Conservation (phyloP, 2,113 vertebrate species). For the Zootoca vivipara region DNA sequence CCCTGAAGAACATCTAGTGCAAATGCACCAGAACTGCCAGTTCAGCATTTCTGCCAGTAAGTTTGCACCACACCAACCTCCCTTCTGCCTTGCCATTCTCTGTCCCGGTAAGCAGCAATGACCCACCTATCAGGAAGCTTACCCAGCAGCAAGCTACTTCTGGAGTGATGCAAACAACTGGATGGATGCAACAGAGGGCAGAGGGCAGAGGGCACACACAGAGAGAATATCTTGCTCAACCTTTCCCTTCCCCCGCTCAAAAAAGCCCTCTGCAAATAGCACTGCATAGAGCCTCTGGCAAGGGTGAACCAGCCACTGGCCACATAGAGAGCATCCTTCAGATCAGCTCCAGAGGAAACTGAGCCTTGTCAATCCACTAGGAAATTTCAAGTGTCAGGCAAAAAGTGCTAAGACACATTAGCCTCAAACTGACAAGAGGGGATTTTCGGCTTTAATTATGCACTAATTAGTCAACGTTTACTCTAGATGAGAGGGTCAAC, state of each 20-base stretch:
- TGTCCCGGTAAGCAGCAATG: too few species aligned
- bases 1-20: too few species aligned
- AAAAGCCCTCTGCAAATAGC: not conserved
- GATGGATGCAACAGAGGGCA: not conserved
- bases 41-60: too few species aligned
- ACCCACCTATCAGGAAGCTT: too few species aligned
- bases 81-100: too few species aligned
- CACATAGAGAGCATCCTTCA: constrained; percentile 30
- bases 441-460: constrained; percentile 15
- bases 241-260: not conserved
- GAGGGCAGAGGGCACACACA: not conserved
- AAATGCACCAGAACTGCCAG: too few species aligned
- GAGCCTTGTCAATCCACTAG: constrained; percentile 21
- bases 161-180: not conserved
- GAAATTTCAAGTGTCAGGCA: constrained; percentile 12
- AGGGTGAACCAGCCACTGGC: not conserved
- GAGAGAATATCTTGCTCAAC: not conserved
- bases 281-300: not conserved
- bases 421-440: not conserved
- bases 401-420: constrained; percentile 27
- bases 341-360: constrained; percentile 19
- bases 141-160: too few species aligned
- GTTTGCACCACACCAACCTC: too few species aligned
- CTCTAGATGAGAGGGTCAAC: constrained; percentile 20
- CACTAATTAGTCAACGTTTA: constrained; percentile 46